Conservation (phyloP, 2,113 vertebrate species). For the Phrynosoma blainvillii region DNA sequence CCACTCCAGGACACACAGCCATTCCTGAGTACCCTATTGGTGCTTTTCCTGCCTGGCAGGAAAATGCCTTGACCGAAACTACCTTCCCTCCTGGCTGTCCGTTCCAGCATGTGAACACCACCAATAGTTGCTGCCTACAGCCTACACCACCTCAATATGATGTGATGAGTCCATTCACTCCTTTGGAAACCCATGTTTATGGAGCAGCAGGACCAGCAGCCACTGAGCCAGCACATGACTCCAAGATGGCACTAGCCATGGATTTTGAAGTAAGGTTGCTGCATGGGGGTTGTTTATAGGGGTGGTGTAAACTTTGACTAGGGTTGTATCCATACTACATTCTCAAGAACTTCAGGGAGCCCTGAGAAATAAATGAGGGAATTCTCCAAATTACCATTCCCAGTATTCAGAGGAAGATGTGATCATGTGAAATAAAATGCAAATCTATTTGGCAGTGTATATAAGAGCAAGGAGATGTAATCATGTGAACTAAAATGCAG, state of each 20-base stretch:
- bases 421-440: no score
- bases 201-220: not conserved
- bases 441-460: no score
- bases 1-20: slow-evolving; percentile 7
- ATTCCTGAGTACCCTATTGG: slow-evolving; percentile 20
- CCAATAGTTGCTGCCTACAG: slow-evolving; percentile 34
- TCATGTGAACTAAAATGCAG: no score
- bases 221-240: not conserved
- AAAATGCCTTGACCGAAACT: slow-evolving; percentile 43
- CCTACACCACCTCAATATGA: slow-evolving; percentile 17
- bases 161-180: slow-evolving; percentile 7
- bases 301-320: not conserved
- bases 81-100: slow-evolving; percentile 40
- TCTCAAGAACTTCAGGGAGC: not conserved
- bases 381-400: not conserved
- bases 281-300: not conserved
- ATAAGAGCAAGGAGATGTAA: no score
- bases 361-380: not conserved
- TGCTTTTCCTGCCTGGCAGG: slow-evolving; percentile 31
- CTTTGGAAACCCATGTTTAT: not conserved
- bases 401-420: not conserved
- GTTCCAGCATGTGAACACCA: slow-evolving; percentile 43
- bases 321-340: no score
- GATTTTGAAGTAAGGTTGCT: slow-evolving; percentile 57
- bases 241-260: not conserved